Base-by-base conservation (phyloP, 2,797 vertebrate species). In the Thaleichthys pacificus region DNA sequence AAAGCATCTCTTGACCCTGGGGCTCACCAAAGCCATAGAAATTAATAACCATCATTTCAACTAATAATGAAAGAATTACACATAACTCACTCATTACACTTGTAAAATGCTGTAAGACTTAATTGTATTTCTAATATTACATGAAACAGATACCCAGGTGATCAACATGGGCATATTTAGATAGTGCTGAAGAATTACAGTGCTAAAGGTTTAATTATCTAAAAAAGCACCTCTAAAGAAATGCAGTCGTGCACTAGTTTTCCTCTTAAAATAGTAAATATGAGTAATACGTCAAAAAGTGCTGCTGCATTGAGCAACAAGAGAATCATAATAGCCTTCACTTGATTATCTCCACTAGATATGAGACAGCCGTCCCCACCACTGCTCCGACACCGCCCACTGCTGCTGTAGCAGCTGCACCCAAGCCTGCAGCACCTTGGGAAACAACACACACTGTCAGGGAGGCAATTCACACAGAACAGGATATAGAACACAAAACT, bases 321-420 rank as follows among this genome's bases (percentile, higher is more conserved):
- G 1, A 38, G 32, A n/a, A 19, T 64, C 3, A 38, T 11, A 2
- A 38, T 21, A 30, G 0, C 28, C 62, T 30, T 68, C 49, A 68
- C n/a, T 11, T 8, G 42, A 42, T 14, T 42, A 42, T 42, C 42
- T 32, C 19, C 49, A 64, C 28, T n/a, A 19, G 35, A 38, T 64
- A 32, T 64, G 42, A 8, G 42, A 42, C 28, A 60, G 76, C 0
- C 1, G 6, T 22, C 0, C 14, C 82, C 0, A 42, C 42, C 5
- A 58, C 0, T 0, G 58, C 82, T 28, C 85, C 81, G 66, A 2
- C 24, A 6, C n/a, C 0, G 0, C 15, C 82, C 35, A 86, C 26
- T 3, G 32, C 62, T 14, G 61, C 61, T 2, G 51, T 47, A 4
- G 15, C 49, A 21, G 32, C 22, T 8, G 5, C 60, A 57, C 68